Evolutionary conservation across 2,797 vertebrate species (phyloP).

Genomic region (Pangasius mekongensis): DNA sequence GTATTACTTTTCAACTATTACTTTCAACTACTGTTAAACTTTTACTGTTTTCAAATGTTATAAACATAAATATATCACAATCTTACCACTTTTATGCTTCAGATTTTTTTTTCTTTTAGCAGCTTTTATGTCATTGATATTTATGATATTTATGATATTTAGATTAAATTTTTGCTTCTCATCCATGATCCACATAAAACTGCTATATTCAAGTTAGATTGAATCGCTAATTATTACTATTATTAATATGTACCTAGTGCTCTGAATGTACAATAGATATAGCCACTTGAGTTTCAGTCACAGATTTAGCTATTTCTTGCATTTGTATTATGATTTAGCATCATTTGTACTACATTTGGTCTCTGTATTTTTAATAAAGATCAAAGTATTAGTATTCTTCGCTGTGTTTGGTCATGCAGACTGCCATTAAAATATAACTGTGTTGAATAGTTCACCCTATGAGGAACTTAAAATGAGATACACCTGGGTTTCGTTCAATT

Average conservation of each 20-base stretch:
- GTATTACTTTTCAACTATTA: background rate
- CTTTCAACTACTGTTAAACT: too few species aligned
- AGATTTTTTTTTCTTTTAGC: background rate
- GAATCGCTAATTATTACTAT: background rate
- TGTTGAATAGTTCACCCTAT: background rate
- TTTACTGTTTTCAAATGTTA: background rate
- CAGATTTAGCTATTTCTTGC: background rate
- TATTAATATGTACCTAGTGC: background rate
- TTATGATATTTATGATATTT: background rate
- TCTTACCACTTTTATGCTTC: too few species aligned
- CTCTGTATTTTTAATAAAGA: background rate
- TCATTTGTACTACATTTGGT: background rate
- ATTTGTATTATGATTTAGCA: background rate
- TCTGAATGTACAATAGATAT: too few species aligned
- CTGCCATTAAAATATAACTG: background rate
- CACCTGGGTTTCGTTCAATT: too few species aligned
- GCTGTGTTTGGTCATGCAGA: background rate
- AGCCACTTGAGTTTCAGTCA: background rate
- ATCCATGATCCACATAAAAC: background rate
- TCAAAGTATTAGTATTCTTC: background rate
- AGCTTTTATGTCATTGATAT: background rate
- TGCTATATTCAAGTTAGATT: background rate
- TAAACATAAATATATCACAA: background rate
- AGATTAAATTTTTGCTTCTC: background rate
- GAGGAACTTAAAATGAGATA: too few species aligned